Percentiles rank a stretch among this genome's conserved stretches.
These are phyloP conservation scores for Anodontia alba DNA, from an alignment of 2,888 invertebrate species.

Conservation along the genomic window DNA sequence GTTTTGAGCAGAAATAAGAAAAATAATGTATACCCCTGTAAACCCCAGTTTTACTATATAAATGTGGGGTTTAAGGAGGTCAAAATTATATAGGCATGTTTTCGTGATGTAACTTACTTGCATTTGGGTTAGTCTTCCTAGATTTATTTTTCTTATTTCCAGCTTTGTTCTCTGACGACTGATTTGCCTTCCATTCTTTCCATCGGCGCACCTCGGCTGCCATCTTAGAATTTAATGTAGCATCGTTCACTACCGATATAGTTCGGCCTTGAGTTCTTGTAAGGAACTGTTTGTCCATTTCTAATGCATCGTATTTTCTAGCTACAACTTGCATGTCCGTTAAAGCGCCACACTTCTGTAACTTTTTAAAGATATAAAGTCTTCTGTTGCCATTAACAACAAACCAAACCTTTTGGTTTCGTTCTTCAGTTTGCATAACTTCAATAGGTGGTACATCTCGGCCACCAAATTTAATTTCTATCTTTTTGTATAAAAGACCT, in stretches of 20 bases:
- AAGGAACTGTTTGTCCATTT: slow-evolving; percentile 63
- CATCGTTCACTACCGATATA: slow-evolving; percentile 54
- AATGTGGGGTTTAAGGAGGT: too few relatives aligned
- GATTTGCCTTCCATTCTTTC: slow-evolving; percentile 59
- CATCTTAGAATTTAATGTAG: slow-evolving; percentile 44
- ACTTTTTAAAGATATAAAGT: slow-evolving; percentile 48
- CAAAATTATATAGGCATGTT: too few relatives aligned
- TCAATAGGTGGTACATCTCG: slow-evolving; percentile 56
- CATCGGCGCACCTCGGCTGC: slow-evolving; percentile 43
- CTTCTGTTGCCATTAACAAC: slow-evolving; percentile 63
- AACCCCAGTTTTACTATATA: too few relatives aligned
- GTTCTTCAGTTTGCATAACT: slow-evolving; percentile 55
- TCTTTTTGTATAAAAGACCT: slow-evolving; percentile 43
- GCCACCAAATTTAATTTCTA: slow-evolving; percentile 53
- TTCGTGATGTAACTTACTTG: too few relatives aligned
- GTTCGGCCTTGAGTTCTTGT: slow-evolving; percentile 55
- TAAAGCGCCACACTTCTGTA: slow-evolving; percentile 56
- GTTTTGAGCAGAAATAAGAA: too few relatives aligned
- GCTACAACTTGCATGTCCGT: slow-evolving; percentile 58
- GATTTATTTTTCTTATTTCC: neutral
- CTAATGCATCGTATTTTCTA: slow-evolving; percentile 57
- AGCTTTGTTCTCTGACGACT: slow-evolving; percentile 26
- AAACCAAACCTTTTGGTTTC: slow-evolving; percentile 42
- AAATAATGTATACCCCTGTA: too few relatives aligned
- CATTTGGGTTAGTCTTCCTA: neutral